Base-by-base conservation (phyloP, 2,888 invertebrate species). In the Tupiocoris notatus region DNA sequence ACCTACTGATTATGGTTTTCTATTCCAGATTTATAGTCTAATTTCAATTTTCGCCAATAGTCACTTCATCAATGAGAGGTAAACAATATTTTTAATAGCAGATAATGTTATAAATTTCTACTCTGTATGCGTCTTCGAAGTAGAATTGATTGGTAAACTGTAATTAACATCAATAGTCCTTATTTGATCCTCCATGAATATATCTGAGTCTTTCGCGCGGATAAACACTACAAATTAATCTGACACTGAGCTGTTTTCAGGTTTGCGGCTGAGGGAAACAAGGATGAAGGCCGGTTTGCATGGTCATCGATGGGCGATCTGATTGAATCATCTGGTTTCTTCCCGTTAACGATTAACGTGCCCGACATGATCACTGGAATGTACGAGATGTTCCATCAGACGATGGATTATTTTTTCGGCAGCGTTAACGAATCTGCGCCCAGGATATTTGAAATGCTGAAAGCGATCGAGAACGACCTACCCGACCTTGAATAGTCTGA, bases 301-400 rank as follows among this genome's bases (percentile, higher is more conserved):
- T 81, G 79, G 80, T 77, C 78, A 7, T 68, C 77, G 7, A 22
- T 81, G 16, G 86, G 87, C 2, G 84, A 84, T 54, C 83, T 88
- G 66, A 88, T 89, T 76, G 85, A 86, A 17, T 82, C 83, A 2
- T 86, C 88, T 22, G 87, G 87, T 0, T 88, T 87, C 81, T 83
- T 90, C 20, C 90, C 90, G 0, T 84, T 90, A 71, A 88, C 89
- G 83, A 83, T 90, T 0, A 90, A 89, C 81, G 87, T 90, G 0
- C 89, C 89, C 1, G 88, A 89, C 80, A 84, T 86, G 0, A 84
- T 89, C 70, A 82, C 84, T 16, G 80, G 81, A 9, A 81, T 82
- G 21, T 54, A 78, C 20, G 76, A 76, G 16, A 73, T 78, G 59
- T 39, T 81, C 56, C 70, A 76, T 17, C 76, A 77, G 2, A 64